Percentiles rank a stretch among this genome's conserved stretches.
These are phyloP conservation scores for Cenopis cana DNA, from an alignment of 2,888 invertebrate species.

Conservation along the genomic window DNA sequence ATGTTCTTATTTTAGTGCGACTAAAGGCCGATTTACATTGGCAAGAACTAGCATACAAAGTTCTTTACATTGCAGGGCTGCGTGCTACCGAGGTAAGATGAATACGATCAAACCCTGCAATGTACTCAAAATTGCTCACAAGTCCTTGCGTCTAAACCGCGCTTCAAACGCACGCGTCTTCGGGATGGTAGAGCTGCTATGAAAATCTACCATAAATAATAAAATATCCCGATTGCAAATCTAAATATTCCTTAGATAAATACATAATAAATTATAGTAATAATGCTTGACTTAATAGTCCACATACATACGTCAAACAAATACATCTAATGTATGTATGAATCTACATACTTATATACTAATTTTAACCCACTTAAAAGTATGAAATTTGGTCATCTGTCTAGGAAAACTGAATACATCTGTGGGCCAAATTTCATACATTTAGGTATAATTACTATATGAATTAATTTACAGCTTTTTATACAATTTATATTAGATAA, in stretches of 20 bases:
- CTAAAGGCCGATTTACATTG: no score
- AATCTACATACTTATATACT: constrained; percentile 19
- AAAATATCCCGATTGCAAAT: constrained; percentile 19
- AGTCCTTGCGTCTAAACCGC: constrained; percentile 16
- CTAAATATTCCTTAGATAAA: constrained; percentile 32
- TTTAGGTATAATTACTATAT: constrained; percentile 13
- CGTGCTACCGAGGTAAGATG: no score
- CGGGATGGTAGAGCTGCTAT: neutral
- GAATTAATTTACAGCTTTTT: constrained; percentile 35
- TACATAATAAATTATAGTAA: constrained; percentile 41
- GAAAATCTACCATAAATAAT: constrained; percentile 11
- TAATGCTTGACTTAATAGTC: constrained; percentile 34
- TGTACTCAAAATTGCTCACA: no score
- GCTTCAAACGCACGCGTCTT: constrained; percentile 34
- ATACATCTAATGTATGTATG: constrained; percentile 25
- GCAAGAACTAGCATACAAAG: no score
- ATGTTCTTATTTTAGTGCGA: constrained; percentile 23
- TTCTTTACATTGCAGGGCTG: no score
- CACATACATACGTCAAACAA: constrained; percentile 38
- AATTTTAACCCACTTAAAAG: constrained; percentile 12
- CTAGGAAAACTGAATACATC: constrained; percentile 16
- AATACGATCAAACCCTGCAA: no score
- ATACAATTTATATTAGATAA: constrained; percentile 23
- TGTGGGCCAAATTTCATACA: constrained; percentile 8
- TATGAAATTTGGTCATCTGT: constrained; percentile 15